Evolutionary conservation across 2,888 invertebrate species (phyloP).

Genomic region (Aspidiotus rigidus): DNA sequence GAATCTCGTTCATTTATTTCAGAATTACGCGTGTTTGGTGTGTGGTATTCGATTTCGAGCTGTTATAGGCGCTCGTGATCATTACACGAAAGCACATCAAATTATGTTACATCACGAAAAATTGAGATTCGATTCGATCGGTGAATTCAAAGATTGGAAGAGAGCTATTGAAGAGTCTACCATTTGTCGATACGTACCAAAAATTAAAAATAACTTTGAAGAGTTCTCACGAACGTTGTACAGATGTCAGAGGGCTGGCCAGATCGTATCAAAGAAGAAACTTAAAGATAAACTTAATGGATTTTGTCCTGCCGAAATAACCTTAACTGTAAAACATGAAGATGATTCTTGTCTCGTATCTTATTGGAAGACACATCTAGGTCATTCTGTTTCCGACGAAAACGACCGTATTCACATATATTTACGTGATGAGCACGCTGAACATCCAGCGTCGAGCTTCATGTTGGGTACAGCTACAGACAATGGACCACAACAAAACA

Average conservation of each 20-base stretch:
- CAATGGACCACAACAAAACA: too few relatives aligned
- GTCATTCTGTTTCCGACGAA: background rate
- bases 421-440: too few relatives aligned
- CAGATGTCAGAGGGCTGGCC: background rate
- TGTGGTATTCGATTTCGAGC: too few relatives aligned
- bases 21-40: too few relatives aligned
- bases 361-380: constrained; percentile 1
- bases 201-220: constrained; percentile 3
- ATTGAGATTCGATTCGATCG: background rate
- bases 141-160: constrained; percentile 4
- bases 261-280: too few relatives aligned
- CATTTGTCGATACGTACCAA: background rate
- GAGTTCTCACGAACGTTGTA: background rate
- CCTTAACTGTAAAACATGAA: background rate
- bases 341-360: background rate
- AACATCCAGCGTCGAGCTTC: too few relatives aligned
- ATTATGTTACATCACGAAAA: background rate
- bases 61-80: too few relatives aligned
- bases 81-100: background rate
- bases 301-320: constrained; percentile 3
- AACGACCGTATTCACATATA: background rate
- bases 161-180: background rate
- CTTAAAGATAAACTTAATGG: constrained; percentile 6
- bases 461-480: too few relatives aligned
- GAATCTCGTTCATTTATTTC: too few relatives aligned